Base-by-base conservation (phyloP, 1,140 invertebrate genomes). In the Formica exsecta region DNA sequence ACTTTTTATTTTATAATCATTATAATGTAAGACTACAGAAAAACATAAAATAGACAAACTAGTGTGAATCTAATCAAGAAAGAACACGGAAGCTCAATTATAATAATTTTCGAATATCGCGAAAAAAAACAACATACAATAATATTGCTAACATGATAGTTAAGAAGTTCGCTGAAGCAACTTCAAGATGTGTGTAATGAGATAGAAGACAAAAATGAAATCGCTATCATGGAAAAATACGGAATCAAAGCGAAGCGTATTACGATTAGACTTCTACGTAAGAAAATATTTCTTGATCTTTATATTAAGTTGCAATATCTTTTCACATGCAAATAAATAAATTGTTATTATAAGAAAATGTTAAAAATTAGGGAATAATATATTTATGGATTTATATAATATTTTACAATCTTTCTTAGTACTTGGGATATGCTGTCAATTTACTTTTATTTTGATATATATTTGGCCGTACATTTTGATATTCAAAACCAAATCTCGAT, bases 181-280 rank as follows among this genome's bases (percentile, higher is more conserved):
- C 38, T 81, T 48, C 54, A 81, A 29, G 13, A 61, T 61, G 2
- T 22, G 0, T 81, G 29, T 73, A 61, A 71, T 0, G 19, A 73
- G 7, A 2, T 81, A 61, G 36, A 48, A 48, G 54, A 81, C 11
- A 9, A 81, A 11, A 59, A 59, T 1, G 79, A 81, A 73, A 73
- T 73, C 1, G 66, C 79, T 73, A 81, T 81, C 5, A 22, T 81
- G 44, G 3, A 81, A n/a, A 61, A 73, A 4, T 81, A 61, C 3
- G 38, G 38, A 1, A 25, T 2, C 11, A 71, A 44, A 13, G 66
- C 19, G 4, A 79, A 66, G 61, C n/a, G 4, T 44, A 22, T 61
- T 6, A 73, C 66, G 2, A 32, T 2, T 61, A 29, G 1, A 59
- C 0, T 81, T 59, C 22, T 25, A 54, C 0, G 76, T 81, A 71